Evolutionary conservation across 2,888 invertebrate species (phyloP).

Genomic region (Pardosa pseudoannulata): DNA sequence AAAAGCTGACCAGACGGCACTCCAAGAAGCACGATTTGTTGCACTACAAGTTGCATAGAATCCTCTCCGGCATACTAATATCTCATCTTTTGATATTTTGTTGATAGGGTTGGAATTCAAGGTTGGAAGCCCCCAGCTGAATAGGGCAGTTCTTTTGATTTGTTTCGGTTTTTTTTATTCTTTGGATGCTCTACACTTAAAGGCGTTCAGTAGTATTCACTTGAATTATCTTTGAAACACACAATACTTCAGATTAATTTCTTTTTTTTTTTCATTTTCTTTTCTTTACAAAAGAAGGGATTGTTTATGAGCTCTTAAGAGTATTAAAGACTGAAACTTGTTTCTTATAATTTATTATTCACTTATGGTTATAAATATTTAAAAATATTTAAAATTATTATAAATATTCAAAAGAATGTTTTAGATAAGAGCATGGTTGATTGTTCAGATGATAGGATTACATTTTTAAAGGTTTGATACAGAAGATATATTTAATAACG

Average conservation of each 20-base stretch:
- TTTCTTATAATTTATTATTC: neutral
- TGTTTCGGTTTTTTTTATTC: neutral
- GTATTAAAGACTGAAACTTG: neutral
- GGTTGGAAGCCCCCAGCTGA: constrained; percentile 41
- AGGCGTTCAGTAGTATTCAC: neutral
- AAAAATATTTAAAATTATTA: no score
- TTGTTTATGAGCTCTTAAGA: neutral
- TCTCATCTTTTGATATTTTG: neutral
- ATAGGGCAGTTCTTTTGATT: neutral
- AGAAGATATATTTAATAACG: no score
- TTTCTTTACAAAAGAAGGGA: neutral
- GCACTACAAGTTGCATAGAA: constrained; percentile 11
- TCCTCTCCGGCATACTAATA: constrained; percentile 39
- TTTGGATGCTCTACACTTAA: neutral
- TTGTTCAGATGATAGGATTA: no score
- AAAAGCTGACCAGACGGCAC: constrained; percentile 60
- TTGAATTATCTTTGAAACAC: neutral
- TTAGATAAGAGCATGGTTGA: no score
- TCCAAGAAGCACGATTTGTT: constrained; percentile 21
- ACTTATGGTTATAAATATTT: neutral
- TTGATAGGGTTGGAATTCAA: constrained; percentile 29
- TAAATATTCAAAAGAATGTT: neutral
- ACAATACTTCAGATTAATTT: neutral
- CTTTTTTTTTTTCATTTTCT: neutral
- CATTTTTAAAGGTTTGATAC: no score